Percentiles rank a stretch among this genome's conserved stretches.
These are phyloP conservation scores for Paralvinella palmiformis DNA, from an alignment of 1,140 invertebrate genomes.

Conservation along the genomic window DNA sequence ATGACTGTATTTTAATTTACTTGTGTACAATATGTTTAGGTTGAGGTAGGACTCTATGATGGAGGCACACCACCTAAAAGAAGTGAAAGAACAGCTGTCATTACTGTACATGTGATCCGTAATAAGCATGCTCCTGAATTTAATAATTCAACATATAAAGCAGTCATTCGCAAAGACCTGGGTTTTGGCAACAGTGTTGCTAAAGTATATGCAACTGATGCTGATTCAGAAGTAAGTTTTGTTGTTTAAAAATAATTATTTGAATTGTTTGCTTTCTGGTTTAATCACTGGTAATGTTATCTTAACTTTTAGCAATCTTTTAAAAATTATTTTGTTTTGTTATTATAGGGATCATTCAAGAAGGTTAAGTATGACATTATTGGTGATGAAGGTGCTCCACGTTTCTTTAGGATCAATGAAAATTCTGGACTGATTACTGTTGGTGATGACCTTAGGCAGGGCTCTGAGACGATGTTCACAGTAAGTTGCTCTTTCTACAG, in stretches of 20 bases:
- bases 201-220: neutral
- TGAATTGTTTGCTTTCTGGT: neutral
- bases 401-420: slow-evolving; percentile 27
- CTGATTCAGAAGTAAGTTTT: slow-evolving; percentile 5
- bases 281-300: neutral
- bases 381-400: slow-evolving; percentile 7
- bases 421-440: slow-evolving; percentile 5
- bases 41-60: neutral
- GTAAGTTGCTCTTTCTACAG: neutral
- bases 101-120: neutral
- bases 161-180: neutral
- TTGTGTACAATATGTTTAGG: slow-evolving; percentile 1
- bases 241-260: neutral
- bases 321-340: too few species aligned
- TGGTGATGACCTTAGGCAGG: slow-evolving; percentile 2
- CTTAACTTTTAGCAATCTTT: too few species aligned
- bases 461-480: neutral
- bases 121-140: slow-evolving; percentile 12
- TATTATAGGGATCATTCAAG: slow-evolving; percentile 6
- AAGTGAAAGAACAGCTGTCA: slow-evolving; percentile 17
- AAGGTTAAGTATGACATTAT: slow-evolving; percentile 9
- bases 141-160: slow-evolving; percentile 4
- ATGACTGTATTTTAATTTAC: neutral
- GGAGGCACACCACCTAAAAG: neutral
- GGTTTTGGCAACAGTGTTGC: slow-evolving; percentile 10